Evolutionary conservation across 1,140 invertebrate species (phyloP), one percentile per base, ranked within the genome.

Genomic region (Drosophila chauvacae): DNA sequence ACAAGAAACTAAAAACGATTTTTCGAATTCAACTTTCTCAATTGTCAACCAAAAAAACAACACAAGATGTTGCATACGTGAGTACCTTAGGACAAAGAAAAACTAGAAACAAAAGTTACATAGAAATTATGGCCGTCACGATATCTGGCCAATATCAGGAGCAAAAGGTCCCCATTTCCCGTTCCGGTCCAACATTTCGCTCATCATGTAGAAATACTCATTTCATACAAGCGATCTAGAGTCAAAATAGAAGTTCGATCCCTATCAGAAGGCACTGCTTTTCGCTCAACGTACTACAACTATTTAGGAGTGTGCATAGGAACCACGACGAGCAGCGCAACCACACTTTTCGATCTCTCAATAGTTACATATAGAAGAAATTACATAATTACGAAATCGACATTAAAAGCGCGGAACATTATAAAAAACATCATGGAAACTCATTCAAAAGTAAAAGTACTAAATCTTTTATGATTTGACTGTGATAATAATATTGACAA

Each of bases 381-480:
- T 68, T 45, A n/a, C n/a, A n/a, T n/a, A 70, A 72, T 42, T 42
- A 55, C 7, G 55, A 72, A 50, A 71, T 57, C 59, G 59, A 35
- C 64, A 80, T 80, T 80, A 62, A 51, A 71, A 60, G 72, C 79
- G 75, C 83, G 65, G 66, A 86, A 80, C 76, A 86, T 86, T 77
- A 78, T 74, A 64, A 86, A 73, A 73, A 81, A 77, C 79, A 88
- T 88, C 84, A 91, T 91, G 75, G 79, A 88, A 91, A 91, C 88
- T 88, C 88, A 91, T 91, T 91, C 84, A 88, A 91, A 91, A 90
- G 78, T 86, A 91, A 91, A 91, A 88, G 83, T 91, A 91, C 84
- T 84, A 91, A 91, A 91, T 91, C 90, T 91, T 91, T 91, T 91
- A 91, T 91, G 90, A 91, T 91, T 91, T 91, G 90, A 91, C 90